phyloP scores from a whole-genome alignment of 2,888 invertebrate genomes.

The Hetaerina titia region DNA sequence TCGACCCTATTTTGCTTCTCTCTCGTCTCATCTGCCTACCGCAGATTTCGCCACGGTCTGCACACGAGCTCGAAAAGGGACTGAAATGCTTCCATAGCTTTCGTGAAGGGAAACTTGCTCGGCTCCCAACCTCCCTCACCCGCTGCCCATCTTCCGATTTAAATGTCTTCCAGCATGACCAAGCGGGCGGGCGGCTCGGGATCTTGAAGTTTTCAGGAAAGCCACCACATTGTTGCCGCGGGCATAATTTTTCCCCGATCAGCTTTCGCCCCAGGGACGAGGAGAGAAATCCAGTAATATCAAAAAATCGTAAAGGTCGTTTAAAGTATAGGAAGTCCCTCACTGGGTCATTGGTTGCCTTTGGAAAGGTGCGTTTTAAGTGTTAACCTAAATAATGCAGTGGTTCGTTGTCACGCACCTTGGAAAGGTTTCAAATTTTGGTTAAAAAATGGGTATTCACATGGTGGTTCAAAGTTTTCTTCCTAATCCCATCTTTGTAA shows the following conservation, averaged over 20 bases:
- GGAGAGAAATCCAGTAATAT: conserved; percentile 14
- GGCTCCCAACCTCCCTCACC: neutral
- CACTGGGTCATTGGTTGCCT: conserved; percentile 10
- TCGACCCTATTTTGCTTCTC: conserved; percentile 28
- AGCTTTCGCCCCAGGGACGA: conserved; percentile 15
- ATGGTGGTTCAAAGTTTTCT: neutral
- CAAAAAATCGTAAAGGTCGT: conserved; percentile 13
- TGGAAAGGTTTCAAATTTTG: neutral
- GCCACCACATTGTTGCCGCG: neutral
- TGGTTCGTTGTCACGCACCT: neutral
- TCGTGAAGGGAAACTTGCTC: neutral
- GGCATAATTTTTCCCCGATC: neutral
- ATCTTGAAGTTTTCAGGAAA: neutral
- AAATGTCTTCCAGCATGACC: conserved; percentile 26
- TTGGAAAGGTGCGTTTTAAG: neutral
- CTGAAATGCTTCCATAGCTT: neutral
- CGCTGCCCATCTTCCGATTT: neutral
- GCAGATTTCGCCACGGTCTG: conserved; percentile 29
- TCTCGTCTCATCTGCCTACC: neutral
- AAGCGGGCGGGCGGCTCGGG: neutral
- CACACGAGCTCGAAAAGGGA: neutral
- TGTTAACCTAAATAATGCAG: neutral
- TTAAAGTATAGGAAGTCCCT: neutral
- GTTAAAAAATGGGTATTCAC: too few relatives aligned
- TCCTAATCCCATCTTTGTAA: neutral